Evolutionary conservation across 2,113 vertebrate species (phyloP).

Genomic region (Balaeniceps rex): DNA sequence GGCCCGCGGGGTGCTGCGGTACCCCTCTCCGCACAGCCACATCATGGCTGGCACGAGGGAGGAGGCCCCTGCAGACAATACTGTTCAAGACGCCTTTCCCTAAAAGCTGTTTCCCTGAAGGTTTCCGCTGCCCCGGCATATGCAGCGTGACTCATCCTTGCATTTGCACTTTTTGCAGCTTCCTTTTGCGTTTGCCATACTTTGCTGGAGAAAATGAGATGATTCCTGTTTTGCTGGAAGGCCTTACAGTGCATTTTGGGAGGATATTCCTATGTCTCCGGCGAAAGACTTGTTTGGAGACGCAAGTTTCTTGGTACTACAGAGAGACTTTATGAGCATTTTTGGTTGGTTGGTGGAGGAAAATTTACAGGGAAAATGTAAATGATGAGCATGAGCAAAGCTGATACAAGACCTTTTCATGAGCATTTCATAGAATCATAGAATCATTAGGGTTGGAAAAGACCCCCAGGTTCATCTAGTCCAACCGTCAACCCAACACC

Average conservation of each 20-base stretch:
- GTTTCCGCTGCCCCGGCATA: not conserved
- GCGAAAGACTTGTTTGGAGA: not conserved
- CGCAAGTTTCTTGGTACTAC: not conserved
- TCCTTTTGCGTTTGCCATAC: not conserved
- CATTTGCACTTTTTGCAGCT: not conserved
- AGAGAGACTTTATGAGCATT: not conserved
- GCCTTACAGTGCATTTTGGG: not conserved
- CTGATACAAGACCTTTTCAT: not conserved
- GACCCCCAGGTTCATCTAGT: too few species aligned
- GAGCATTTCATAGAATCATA: too few species aligned
- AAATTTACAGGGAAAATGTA: not conserved
- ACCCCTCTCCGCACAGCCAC: not conserved
- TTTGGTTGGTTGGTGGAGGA: not conserved
- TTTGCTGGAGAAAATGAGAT: not conserved
- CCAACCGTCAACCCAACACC: too few species aligned
- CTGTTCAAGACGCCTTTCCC: not conserved
- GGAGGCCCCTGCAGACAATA: not conserved
- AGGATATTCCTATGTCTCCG: fast-evolving
- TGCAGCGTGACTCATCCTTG: fast-evolving
- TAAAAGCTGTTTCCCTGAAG: not conserved
- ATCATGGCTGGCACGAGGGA: fast-evolving
- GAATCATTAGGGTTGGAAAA: too few species aligned
- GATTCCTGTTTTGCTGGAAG: conserved; percentile 1
- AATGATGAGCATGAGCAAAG: not conserved
- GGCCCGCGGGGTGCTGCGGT: fast-evolving